A percentile compares a stretch with the other conserved stretches of the same genome.
These are phyloP conservation scores for Drosophila mettleri DNA, from an alignment of 2,888 invertebrate genomes.

Conservation along the genomic window DNA sequence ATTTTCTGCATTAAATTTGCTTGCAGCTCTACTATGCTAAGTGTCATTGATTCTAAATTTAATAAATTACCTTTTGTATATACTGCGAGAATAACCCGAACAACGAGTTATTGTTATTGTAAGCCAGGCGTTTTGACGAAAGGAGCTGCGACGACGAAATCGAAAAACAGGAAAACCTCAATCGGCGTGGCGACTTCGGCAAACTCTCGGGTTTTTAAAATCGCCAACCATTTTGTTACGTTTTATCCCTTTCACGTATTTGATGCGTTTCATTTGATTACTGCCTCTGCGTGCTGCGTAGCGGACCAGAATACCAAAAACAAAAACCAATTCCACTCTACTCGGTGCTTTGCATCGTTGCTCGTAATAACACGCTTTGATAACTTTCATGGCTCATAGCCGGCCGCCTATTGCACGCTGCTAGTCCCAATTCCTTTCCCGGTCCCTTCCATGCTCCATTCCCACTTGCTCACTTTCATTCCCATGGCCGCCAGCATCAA, in stretches of 20 bases:
- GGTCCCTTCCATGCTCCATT: conserved; percentile 10
- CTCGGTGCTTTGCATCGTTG: conserved; percentile 68
- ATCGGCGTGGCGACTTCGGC: conserved; percentile 28
- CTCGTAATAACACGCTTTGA: conserved; percentile 84
- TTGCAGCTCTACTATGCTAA: conserved; percentile 48
- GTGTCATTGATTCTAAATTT: conserved; percentile 54
- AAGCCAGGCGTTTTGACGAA: conserved; percentile 16
- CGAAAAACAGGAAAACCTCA: conserved; percentile 20
- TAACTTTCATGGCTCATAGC: conserved; percentile 83
- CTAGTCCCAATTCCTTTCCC: conserved; percentile 33
- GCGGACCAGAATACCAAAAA: conserved; percentile 34
- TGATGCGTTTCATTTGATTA: conserved; percentile 80
- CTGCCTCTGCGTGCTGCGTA: conserved; percentile 59
- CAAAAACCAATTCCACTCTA: conserved; percentile 54
- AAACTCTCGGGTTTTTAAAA: conserved; percentile 52
- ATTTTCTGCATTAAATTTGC: not conserved
- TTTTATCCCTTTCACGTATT: conserved; percentile 73
- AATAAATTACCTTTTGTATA: conserved; percentile 58
- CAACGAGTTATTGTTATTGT: conserved; percentile 29
- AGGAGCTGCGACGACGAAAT: conserved; percentile 62
- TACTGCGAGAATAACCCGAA: conserved; percentile 38
- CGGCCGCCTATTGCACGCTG: conserved; percentile 74
- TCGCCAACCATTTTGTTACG: conserved; percentile 68
- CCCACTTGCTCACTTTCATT: conserved; percentile 11
- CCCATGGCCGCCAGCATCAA: conserved; percentile 36